Base-by-base conservation (phyloP, 1,140 invertebrate genomes). In the Zaprionus kolodkinae region DNA sequence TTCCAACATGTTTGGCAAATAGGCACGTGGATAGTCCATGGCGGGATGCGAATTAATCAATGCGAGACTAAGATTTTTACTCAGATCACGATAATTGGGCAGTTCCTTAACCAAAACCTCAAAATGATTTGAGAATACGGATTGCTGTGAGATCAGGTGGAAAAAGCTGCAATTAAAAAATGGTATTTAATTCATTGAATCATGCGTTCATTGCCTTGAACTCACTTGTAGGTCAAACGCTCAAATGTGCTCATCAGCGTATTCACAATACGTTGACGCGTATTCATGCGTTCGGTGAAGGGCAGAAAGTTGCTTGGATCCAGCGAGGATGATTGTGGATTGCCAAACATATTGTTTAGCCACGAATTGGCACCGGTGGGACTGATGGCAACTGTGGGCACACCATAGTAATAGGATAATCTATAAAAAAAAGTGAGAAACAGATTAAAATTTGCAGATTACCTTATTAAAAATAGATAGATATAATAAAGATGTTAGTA, bases 11-110 rank as follows among this genome's bases (percentile, higher is more conserved):
- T 94, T 93, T 6, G 94, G 93, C 5, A 94, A 93, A 79, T 93
- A 92, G 12, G 95, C 94, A 36, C 94, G 91, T 2, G 95, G 94
- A 90, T 95, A 94, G 72, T 95, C 94, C 56, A 94, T 92, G 9
- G 93, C 93, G 75, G 94, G 94, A 87, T 96, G 95, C 15, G 94
- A 94, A 74, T 95, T 95, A 0, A 94, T 93, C 57, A 95, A 76
- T 12, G 95, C 93, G 50, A 95, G 79, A 78, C 94, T 95, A 5
- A 94, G 94, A 72, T 95, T 94, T 52, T 93, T 93, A 7, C 93
- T 93, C 61, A 95, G 91, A 9, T 93, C 92, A 1, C 93, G 93
- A 17, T 95, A 87, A 36, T 91, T 92, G 2, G 94, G 93, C 56
- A 92, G 57, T 13, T 90, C 78, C 48, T 79, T 76, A 0, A 81